Evolutionary conservation across 2,888 invertebrate species (phyloP).

Genomic region (Entomobrya multifasciata): DNA sequence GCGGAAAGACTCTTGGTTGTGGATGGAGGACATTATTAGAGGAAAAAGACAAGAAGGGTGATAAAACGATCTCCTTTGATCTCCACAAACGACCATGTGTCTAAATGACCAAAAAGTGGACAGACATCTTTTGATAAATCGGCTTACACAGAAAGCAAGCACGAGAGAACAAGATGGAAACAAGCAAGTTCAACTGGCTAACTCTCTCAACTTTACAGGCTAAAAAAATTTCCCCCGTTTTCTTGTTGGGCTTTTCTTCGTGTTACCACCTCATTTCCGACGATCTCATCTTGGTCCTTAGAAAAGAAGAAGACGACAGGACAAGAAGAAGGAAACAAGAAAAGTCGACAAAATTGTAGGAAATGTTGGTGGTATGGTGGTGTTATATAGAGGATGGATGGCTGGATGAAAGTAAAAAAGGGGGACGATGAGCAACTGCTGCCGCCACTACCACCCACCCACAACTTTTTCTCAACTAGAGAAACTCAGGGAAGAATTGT

Average conservation of each 20-base stretch:
- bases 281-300: conserved; percentile 57
- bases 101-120: conserved; percentile 78
- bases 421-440: no score
- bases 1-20: conserved; percentile 68
- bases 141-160: conserved; percentile 64
- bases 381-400: background rate
- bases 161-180: conserved; percentile 64
- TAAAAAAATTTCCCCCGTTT: conserved; percentile 59
- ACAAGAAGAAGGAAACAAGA: conserved; percentile 37
- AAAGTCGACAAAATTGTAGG: conserved; percentile 40
- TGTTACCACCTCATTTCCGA: conserved; percentile 72
- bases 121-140: conserved; percentile 78
- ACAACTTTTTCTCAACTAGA: conserved; percentile 22
- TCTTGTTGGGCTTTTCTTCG: conserved; percentile 45
- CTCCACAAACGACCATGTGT: conserved; percentile 78
- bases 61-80: conserved; percentile 78
- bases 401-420: conserved; percentile 18
- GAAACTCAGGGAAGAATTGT: conserved; percentile 55
- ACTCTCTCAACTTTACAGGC: background rate
- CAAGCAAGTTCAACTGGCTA: conserved; percentile 57
- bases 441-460: background rate
- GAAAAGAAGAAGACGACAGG: conserved; percentile 38
- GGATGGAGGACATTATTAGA: conserved; percentile 77
- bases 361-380: conserved; percentile 46
- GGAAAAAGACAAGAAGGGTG: conserved; percentile 79